Evolutionary conservation across 23 tunicate species (phyloP).

Genomic region (Trididemnum clinides): DNA sequence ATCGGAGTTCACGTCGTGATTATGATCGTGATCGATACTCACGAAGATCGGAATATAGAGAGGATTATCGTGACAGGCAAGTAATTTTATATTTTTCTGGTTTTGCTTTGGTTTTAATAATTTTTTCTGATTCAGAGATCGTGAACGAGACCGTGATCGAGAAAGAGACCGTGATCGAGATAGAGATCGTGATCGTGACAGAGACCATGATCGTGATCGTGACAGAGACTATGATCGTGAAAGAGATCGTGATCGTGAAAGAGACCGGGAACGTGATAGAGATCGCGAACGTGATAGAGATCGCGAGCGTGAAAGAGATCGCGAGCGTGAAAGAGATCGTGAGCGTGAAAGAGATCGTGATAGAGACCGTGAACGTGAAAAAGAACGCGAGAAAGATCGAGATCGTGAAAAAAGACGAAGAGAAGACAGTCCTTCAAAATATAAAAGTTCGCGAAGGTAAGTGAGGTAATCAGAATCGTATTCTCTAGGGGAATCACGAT

Average conservation of each 20-base stretch:
- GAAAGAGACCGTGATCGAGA: conserved; percentile 53
- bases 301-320: no score
- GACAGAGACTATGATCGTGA: conserved; percentile 20
- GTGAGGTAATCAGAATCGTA: no score
- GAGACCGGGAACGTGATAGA: conserved; percentile 55
- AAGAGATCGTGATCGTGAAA: conserved; percentile 39
- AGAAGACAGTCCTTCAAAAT: conserved; percentile 57
- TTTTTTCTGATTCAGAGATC: neutral
- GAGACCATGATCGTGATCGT: conserved; percentile 61
- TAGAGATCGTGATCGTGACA: conserved; percentile 66
- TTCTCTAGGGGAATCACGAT: no score
- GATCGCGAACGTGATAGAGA: no score
- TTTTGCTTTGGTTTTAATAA: neutral
- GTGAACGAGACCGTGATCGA: conserved; percentile 42
- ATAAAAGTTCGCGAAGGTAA: conserved; percentile 56
- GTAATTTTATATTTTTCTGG: neutral
- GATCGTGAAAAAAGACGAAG: conserved; percentile 62
- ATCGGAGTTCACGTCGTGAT: conserved; percentile 56
- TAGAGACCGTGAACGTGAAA: conserved; percentile 52
- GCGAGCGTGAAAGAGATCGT: no score
- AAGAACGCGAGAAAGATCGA: conserved; percentile 22
- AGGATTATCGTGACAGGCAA: neutral
- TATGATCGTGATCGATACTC: conserved; percentile 50
- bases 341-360: no score
- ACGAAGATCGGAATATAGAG: conserved; percentile 56